Evolutionary conservation across 2,888 invertebrate genomes (phyloP).

Genomic region (Rugalucina vietnamica): DNA sequence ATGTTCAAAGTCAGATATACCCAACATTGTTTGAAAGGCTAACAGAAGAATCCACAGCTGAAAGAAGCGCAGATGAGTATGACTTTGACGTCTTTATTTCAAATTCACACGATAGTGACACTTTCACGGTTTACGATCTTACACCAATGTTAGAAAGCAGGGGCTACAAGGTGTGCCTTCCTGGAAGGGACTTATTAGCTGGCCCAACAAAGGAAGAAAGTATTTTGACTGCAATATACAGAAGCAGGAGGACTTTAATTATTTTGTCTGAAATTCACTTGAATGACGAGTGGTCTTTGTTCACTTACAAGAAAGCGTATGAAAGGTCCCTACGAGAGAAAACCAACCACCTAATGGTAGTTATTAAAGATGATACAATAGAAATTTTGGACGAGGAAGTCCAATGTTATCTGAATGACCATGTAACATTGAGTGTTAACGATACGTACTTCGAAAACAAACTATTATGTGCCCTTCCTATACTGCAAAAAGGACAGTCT

Average conservation of each 20-base stretch:
- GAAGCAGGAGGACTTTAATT: not conserved
- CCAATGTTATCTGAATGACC: too few relatives aligned
- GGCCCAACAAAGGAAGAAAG: not conserved
- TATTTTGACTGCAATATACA: not conserved
- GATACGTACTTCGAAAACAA: too few relatives aligned
- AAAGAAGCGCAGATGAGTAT: not conserved
- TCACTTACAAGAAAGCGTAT: constrained; percentile 43
- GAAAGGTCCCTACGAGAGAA: constrained; percentile 51
- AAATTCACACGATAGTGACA: not conserved
- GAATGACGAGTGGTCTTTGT: not conserved
- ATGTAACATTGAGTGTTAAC: too few relatives aligned
- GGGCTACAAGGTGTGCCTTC: not conserved
- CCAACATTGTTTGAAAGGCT: not conserved
- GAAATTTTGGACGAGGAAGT: too few relatives aligned
- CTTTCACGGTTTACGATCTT: not conserved
- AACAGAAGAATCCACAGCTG: too few relatives aligned
- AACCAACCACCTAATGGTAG: constrained; percentile 53
- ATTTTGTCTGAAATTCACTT: not conserved
- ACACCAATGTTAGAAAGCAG: not conserved
- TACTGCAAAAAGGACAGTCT: too few relatives aligned
- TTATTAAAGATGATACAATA: constrained; percentile 35
- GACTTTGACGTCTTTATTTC: not conserved
- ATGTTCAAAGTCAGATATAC: not conserved
- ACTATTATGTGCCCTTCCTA: too few relatives aligned
- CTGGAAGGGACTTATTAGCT: not conserved